Base-by-base conservation (phyloP, 2,113 vertebrate species). In the Melanocharis versteri region DNA sequence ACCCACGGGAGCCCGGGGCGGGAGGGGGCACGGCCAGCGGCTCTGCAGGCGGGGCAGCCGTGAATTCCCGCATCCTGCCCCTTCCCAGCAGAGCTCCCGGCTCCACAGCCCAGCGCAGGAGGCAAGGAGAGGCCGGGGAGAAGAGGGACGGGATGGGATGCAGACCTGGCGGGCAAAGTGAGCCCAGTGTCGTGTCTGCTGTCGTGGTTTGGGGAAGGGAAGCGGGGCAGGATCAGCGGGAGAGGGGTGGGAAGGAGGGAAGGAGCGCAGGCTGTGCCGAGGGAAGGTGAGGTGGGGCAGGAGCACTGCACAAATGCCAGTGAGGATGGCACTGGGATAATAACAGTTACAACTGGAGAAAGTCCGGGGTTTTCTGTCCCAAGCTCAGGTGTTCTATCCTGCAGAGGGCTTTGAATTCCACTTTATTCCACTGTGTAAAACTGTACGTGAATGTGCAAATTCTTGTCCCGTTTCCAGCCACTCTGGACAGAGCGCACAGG, bases 161-260 rank as follows among this genome's bases (percentile, higher is more conserved):
- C 8, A 18, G 44, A 13, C 3, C 20, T 15, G 8, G 23, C 1
- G 0, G 40, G 47, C 47, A 61, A 2, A 26, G 48, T 0, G 26
- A 39, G 17, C 18, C 35, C 23, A 0, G 48, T 3, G 13, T 16
- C 12, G 0, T 3, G 15, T 56, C 37, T 72, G 64, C n/a, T 20
- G 15, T 18, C 2, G 1, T 19, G 53, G 31, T 37, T 65, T 42
- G 48, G 90, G 80, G 40, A 45, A n/a, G 48, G 42, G 45, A 10
- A 4, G 9, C 5, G 13, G 31, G 24, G 16, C 8, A 21, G 33
- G 30, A 48, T 15, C 37, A 30, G 1, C 3, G 6, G n/a, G 39
- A 76, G 37, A 48, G 48, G 37, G 45, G 22, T 13, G 20, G 73
- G n/a, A 31, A 50, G 58, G 57, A 23, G 15, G 10, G 39, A 64